Percentiles rank a stretch among this genome's conserved stretches.
Conservation (phyloP, 2,888 invertebrate genomes). For the Melieria crassipennis region DNA sequence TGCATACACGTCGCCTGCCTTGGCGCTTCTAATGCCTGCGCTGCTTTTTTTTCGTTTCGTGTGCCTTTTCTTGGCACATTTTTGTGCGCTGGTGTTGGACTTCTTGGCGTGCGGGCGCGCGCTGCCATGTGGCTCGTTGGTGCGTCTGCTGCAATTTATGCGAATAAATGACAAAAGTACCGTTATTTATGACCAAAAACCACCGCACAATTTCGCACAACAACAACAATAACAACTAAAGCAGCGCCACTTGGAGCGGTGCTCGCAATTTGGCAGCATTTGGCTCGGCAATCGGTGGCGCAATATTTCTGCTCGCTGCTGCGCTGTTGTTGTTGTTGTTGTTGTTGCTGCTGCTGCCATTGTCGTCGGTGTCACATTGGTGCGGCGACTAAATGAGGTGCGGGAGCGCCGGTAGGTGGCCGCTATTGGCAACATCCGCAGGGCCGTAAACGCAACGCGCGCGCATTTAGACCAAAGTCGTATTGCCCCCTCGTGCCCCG, state of each 20-base stretch:
- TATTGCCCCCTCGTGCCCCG: constrained; percentile 31
- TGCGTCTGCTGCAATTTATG: constrained; percentile 46
- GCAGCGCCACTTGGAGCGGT: neutral
- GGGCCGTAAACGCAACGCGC: constrained; percentile 13
- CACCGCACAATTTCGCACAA: constrained; percentile 36
- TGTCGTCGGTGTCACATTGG: constrained; percentile 23
- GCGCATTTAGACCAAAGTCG: constrained; percentile 34
- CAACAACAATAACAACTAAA: constrained; percentile 15
- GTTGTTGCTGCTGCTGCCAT: neutral
- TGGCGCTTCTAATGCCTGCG: no score
- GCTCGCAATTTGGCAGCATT: constrained; percentile 27
- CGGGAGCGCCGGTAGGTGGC: constrained; percentile 16
- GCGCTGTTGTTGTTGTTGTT: constrained; percentile 13
- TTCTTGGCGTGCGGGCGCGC: no score
- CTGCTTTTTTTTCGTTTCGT: no score
- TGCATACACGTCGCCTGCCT: no score
- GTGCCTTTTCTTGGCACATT: no score
- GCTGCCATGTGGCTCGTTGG: neutral
- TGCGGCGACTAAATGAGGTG: constrained; percentile 19
- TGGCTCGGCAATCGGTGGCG: constrained; percentile 29
- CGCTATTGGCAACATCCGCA: constrained; percentile 18
- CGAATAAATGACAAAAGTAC: constrained; percentile 61
- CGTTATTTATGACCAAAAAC: constrained; percentile 60
- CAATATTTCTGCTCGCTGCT: constrained; percentile 24
- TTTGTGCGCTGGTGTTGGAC: no score